Conservation (phyloP, 2,113 vertebrate genomes). For the Vidua macroura region DNA sequence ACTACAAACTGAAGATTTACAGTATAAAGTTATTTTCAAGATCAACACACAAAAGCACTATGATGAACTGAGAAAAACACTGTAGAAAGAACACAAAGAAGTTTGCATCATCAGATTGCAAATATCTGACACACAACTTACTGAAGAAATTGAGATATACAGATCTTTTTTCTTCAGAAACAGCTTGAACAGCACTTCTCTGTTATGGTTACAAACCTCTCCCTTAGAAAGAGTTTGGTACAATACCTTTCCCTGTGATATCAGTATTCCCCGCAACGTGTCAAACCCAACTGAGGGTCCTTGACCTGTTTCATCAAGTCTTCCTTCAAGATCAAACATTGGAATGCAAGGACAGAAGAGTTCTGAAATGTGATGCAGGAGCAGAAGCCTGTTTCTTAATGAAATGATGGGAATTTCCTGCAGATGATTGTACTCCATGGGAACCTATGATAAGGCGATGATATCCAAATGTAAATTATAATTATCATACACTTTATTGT, state of each 20-base stretch:
- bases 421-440: slow-evolving; percentile 98
- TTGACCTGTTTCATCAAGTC: slow-evolving; percentile 88
- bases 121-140: neutral
- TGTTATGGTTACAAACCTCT: neutral
- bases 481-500: neutral
- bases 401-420: slow-evolving; percentile 92
- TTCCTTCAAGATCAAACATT: slow-evolving; percentile 97
- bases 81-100: neutral
- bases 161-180: neutral
- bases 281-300: slow-evolving; percentile 93
- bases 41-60: neutral
- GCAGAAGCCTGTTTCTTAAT: slow-evolving; percentile 90
- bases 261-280: slow-evolving; percentile 91
- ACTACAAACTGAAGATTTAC: neutral
- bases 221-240: neutral
- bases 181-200: neutral
- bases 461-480: neutral
- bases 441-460: slow-evolving; percentile 77
- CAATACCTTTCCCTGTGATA: slow-evolving; percentile 96
- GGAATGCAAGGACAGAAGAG: slow-evolving; percentile 98
- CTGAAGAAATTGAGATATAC: neutral
- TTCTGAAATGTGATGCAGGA: slow-evolving; percentile 96
- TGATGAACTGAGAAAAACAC: neutral
- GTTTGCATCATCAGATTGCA: neutral
- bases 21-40: neutral